phyloP scores from a whole-genome alignment of 2,797 vertebrate genomes.

The Oreortyx pictus region DNA sequence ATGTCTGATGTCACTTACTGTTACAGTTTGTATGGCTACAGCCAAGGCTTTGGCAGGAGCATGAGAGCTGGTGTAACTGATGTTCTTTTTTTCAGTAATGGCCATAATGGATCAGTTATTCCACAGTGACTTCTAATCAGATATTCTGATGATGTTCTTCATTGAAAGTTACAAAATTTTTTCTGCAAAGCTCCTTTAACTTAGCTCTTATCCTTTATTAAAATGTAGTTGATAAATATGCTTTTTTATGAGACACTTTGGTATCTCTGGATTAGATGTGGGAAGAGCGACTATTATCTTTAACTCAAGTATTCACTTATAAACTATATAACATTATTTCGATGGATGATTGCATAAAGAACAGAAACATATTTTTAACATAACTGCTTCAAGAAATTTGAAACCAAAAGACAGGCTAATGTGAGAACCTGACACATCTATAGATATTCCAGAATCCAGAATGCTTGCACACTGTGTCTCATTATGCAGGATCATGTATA shows the following conservation, averaged over 20 bases:
- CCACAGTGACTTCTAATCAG: not conserved
- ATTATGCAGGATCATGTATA: not conserved
- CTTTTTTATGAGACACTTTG: not conserved
- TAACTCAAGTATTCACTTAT: not conserved
- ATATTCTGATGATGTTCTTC: not conserved
- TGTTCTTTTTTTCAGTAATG: not conserved
- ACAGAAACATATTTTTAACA: not conserved
- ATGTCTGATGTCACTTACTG: not conserved
- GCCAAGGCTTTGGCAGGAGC: not conserved
- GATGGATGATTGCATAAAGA: not conserved
- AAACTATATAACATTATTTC: not conserved
- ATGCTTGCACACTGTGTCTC: not conserved
- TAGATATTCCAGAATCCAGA: not conserved
- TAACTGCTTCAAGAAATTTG: not conserved
- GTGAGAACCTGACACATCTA: not conserved
- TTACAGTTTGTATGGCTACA: rapidly evolving
- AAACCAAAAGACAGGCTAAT: not conserved
- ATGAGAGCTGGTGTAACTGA: not conserved
- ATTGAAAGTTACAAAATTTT: not conserved
- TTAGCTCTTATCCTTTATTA: not conserved
- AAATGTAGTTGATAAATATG: not conserved
- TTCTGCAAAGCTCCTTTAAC: not conserved
- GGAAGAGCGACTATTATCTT: not conserved
- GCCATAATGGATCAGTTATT: not conserved
- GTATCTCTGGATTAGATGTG: not conserved